Conservation (phyloP, 2,113 vertebrate genomes). For the Crotophaga sulcirostris region DNA sequence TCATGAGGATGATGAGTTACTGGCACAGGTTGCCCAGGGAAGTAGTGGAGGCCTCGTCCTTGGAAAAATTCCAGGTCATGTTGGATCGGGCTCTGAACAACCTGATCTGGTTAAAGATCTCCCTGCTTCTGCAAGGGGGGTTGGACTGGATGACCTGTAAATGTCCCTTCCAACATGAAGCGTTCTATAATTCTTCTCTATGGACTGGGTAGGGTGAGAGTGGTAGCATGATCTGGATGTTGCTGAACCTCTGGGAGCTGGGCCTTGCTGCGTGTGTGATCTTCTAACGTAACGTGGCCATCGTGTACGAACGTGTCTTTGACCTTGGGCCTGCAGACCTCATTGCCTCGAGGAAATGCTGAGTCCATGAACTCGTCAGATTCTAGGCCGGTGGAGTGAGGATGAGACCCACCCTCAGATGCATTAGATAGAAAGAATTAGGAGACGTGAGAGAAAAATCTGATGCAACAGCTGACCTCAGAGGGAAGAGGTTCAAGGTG, state of each 20-base stretch:
- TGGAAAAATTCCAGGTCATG: too few relatives aligned
- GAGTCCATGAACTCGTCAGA: not conserved
- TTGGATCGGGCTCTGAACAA: too few relatives aligned
- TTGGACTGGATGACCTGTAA: too few relatives aligned
- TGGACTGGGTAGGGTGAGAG: not conserved
- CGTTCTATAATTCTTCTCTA: too few relatives aligned
- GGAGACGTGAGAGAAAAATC: not conserved
- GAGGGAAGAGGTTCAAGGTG: not conserved
- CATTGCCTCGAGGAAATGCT: constrained; percentile 1
- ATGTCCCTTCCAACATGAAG: too few relatives aligned
- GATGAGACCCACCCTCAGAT: constrained; percentile 34
- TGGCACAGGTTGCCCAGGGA: too few relatives aligned
- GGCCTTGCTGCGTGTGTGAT: not conserved
- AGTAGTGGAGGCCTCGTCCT: too few relatives aligned
- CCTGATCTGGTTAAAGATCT: too few relatives aligned
- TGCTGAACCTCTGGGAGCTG: not conserved
- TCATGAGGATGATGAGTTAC: too few relatives aligned
- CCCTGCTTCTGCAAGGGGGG: too few relatives aligned
- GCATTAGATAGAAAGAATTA: not conserved
- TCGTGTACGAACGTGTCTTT: not conserved
- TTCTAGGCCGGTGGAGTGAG: not conserved
- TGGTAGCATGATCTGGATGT: not conserved
- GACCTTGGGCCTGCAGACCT: constrained; percentile 4
- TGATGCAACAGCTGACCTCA: constrained; percentile 25
- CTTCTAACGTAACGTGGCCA: not conserved